phyloP scores from a whole-genome alignment of 2,113 vertebrate species.

The Eonycteris spelaea region DNA sequence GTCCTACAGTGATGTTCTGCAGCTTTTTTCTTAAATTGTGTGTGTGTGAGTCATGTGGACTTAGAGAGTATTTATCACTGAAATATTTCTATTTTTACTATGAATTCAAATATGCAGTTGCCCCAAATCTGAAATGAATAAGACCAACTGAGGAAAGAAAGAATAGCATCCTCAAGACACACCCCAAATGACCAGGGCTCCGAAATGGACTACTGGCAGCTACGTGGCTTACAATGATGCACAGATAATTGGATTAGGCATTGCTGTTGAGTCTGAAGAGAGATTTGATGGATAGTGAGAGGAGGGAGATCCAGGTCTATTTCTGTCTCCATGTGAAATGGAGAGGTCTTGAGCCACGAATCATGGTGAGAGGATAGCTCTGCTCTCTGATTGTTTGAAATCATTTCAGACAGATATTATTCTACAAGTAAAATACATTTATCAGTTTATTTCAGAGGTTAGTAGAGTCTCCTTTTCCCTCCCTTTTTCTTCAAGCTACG shows the following conservation, averaged over 20 bases:
- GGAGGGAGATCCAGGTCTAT: background rate
- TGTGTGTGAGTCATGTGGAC: conserved; percentile 4
- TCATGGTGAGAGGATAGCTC: background rate
- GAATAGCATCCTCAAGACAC: background rate
- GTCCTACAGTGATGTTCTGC: background rate
- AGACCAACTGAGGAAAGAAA: conserved; percentile 18
- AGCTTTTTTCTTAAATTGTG: background rate
- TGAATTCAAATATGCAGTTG: conserved; percentile 71
- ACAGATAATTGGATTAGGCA: background rate
- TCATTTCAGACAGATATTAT: background rate
- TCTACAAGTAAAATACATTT: background rate
- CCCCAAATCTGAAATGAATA: background rate
- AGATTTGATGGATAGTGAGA: background rate
- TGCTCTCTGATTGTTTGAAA: background rate
- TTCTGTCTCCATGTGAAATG: background rate
- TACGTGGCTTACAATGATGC: background rate
- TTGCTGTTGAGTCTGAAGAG: background rate
- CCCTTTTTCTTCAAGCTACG: background rate
- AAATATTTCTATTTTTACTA: conserved; percentile 65
- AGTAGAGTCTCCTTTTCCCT: background rate
- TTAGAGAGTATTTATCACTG: conserved; percentile 54
- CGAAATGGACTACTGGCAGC: background rate
- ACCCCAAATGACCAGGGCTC: background rate
- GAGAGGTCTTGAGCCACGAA: background rate
- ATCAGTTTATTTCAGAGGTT: background rate